Evolutionary conservation across 1,140 invertebrate species (phyloP).

Genomic region (Trinorchestia longiramus): DNA sequence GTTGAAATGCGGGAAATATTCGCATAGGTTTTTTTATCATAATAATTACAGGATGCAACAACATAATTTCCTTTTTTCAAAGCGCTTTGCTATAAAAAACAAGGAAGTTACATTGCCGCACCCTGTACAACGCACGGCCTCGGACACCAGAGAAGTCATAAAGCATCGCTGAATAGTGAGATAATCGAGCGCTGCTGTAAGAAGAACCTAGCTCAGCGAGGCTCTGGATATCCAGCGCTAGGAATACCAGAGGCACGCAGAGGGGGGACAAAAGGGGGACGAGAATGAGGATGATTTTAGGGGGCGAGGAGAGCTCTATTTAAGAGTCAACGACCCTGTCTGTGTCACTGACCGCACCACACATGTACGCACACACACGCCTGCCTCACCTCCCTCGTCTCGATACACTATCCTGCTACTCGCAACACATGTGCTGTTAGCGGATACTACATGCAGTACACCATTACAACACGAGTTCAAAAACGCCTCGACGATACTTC

Average conservation of each 20-base stretch:
- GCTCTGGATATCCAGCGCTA: not conserved
- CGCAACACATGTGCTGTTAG: not conserved
- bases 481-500: too few species aligned
- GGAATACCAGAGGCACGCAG: not conserved
- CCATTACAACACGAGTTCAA: too few species aligned
- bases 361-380: not conserved
- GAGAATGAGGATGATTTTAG: conserved; percentile 3
- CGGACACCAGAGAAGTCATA: not conserved
- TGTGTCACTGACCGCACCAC: conserved; percentile 50
- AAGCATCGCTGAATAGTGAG: not conserved
- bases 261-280: not conserved
- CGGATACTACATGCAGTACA: too few species aligned
- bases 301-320: conserved; percentile 50
- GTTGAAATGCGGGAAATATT: too few species aligned
- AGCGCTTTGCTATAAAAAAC: too few species aligned
- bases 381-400: too few species aligned
- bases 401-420: not conserved
- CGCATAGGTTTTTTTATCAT: too few species aligned
- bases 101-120: too few species aligned
- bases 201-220: not conserved
- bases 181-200: not conserved
- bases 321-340: conserved; percentile 51
- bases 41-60: too few species aligned
- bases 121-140: not conserved
- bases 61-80: too few species aligned